These are phyloP conservation scores for Anthoptus insignis DNA, from an alignment of 2,888 invertebrate genomes.

Conservation along the genomic window DNA sequence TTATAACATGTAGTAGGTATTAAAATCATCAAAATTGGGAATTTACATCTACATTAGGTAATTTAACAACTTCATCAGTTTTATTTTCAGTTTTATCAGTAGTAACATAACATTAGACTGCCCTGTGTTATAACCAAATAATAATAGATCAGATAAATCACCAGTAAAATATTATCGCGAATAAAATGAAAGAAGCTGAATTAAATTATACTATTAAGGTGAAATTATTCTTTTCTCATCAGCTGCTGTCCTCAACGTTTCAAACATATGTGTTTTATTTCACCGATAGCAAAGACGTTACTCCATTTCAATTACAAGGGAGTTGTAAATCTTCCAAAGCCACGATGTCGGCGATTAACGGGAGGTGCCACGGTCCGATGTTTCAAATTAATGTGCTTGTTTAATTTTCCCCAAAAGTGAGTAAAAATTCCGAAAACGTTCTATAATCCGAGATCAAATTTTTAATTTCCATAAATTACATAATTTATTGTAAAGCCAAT, in stretches of 20 bases:
- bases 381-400: slow-evolving; percentile 28
- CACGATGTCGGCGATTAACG: slow-evolving; percentile 38
- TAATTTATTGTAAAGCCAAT: too few species aligned
- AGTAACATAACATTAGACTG: too few species aligned
- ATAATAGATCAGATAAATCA: too few species aligned
- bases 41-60: background rate
- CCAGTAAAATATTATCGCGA: too few species aligned
- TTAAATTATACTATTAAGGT: too few species aligned
- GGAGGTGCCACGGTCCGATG: slow-evolving; percentile 36
- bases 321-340: slow-evolving; percentile 43
- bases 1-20: too few species aligned
- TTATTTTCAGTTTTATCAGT: background rate
- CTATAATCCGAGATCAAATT: background rate
- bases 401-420: background rate
- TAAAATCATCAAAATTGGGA: too few species aligned
- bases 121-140: background rate
- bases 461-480: slow-evolving; percentile 1
- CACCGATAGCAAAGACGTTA: slow-evolving; percentile 43
- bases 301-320: slow-evolving; percentile 45
- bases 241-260: background rate
- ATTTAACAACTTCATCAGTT: background rate
- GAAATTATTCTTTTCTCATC: background rate
- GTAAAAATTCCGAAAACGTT: background rate
- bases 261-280: slow-evolving; percentile 39
- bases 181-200: too few species aligned